Base-by-base conservation (phyloP, 37 sponge, comb jelly and placozoan species). In the Lycopodina hypogea region DNA sequence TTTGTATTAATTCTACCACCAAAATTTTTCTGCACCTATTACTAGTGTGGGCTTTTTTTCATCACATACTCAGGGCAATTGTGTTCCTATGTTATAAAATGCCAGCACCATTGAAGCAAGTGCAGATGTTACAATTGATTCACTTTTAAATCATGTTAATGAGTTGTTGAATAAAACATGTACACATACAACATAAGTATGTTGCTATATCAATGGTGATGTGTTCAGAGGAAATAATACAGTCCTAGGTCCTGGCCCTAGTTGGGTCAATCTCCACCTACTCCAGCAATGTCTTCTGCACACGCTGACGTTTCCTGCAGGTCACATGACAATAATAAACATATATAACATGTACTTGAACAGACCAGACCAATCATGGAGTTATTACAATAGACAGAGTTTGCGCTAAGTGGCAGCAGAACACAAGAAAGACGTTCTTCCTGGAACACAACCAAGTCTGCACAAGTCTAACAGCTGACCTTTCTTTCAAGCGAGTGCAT, bases 401-500 rank as follows among this genome's bases (percentile, higher is more conserved):
- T n/a, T n/a, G n/a, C n/a, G n/a, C n/a, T n/a, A n/a, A n/a, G n/a
- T n/a, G n/a, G n/a, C n/a, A n/a, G n/a, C n/a, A n/a, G n/a, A n/a
- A n/a, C n/a, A n/a, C n/a, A n/a, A n/a, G n/a, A n/a, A n/a, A n/a
- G n/a, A n/a, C n/a, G n/a, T n/a, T n/a, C n/a, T n/a, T n/a, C n/a
- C n/a, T n/a, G n/a, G n/a, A n/a, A n/a, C n/a, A n/a, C n/a, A n/a
- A n/a, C n/a, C n/a, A n/a, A n/a, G n/a, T n/a, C n/a, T n/a, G n/a
- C n/a, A n/a, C 38, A 72, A 21, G 17, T 45, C 48, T 45, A 4
- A 45, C 9, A 32, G 45, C 80, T 80, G 11, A 85, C 85, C 85
- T 68, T 62, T 72, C 66, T 41, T 71, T 48, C 58, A 87, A 57
- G 11, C 87, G 40, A 8, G 33, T 42, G 36, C 87, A 87, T 48